Evolutionary conservation across 2,888 invertebrate species (phyloP), one percentile per base, ranked within the genome.

Genomic region (Stenichneumon culpator): DNA sequence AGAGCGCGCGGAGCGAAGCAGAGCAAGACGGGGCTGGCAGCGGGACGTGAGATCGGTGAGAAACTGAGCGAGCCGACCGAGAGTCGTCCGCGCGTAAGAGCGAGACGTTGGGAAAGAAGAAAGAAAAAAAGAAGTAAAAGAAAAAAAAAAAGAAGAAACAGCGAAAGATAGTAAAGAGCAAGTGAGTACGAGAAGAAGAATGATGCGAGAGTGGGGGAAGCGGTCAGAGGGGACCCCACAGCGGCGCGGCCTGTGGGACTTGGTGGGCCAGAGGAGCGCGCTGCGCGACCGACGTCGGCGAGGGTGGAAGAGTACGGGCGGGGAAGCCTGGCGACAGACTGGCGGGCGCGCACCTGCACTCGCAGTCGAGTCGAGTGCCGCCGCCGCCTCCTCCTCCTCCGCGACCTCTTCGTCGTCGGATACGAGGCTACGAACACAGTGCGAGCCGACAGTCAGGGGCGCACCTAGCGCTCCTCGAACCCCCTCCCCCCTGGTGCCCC

Each of bases 271-370:
- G 83, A 85, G 83, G 77, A 87, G 87, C 44, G 11, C 44, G 44
- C 44, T 44, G 44, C 44, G 44, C 86, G 85, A 82, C 63, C 72
- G 84, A 69, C 74, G 78, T 75, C 83, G 77, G 82, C 70, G 81
- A 83, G 83, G 85, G 88, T 84, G 84, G 83, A 32, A 82, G 81
- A 86, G 86, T 57, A 78, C 83, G 86, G 86, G 87, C 87, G 88
- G 86, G 87, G 87, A 90, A 87, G 88, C 88, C 92, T 93, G 93
- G 93, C 93, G 93, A 93, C 93, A 92, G 93, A 93, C 93, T 93
- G 93, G 93, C 93, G 93, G 93, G 90, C 91, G 92, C 93, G 92
- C 93, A 93, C 93, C 93, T 93, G 92, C 92, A 90, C 90, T 92
- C 91, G 90, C 87, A 86, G 86, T 87, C 83, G 84, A 88, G 86